Conservation (phyloP, 2,797 vertebrate genomes). For the Sylvilagus floridanus region DNA sequence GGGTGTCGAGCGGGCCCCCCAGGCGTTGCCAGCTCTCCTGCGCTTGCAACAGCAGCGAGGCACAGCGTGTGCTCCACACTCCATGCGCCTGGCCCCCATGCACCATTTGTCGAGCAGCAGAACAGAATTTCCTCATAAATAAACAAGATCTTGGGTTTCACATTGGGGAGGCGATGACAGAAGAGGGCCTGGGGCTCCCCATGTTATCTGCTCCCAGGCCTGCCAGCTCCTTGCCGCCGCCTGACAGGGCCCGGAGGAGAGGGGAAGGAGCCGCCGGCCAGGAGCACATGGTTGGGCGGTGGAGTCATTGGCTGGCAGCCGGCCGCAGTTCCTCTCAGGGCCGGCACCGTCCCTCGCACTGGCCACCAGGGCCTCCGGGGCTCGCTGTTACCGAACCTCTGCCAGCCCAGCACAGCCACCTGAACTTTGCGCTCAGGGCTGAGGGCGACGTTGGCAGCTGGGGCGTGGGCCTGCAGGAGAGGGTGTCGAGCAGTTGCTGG, state of each 20-base stretch:
- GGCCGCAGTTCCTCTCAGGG: conserved; percentile 69
- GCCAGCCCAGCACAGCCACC: conserved; percentile 26
- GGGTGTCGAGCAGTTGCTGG: not conserved
- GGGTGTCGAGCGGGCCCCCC: not conserved
- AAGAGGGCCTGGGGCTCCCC: conserved; percentile 87
- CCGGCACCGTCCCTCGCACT: conserved; percentile 27
- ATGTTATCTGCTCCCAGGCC: conserved; percentile 84
- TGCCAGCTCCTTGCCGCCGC: conserved; percentile 85
- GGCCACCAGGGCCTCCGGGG: conserved; percentile 59
- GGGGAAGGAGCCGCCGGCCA: conserved; percentile 84
- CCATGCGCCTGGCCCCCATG: conserved; percentile 75
- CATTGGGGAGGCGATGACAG: conserved; percentile 86
- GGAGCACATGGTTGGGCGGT: conserved; percentile 85
- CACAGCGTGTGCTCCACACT: conserved; percentile 66
- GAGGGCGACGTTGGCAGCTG: not conserved
- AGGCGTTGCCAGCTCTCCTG: conserved; percentile 71
- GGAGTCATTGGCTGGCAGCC: conserved; percentile 81
- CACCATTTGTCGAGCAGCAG: conserved; percentile 84
- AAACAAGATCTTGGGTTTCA: conserved; percentile 90
- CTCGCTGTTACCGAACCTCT: not conserved
- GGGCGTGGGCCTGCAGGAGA: not conserved
- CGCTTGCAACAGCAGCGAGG: conserved; percentile 56
- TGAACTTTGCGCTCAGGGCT: conserved; percentile 18
- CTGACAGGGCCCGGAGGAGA: conserved; percentile 85
- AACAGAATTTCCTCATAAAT: conserved; percentile 90